These are phyloP conservation scores for Scaptomyza tumidula DNA, from an alignment of 2,888 invertebrate species.

Conservation along the genomic window DNA sequence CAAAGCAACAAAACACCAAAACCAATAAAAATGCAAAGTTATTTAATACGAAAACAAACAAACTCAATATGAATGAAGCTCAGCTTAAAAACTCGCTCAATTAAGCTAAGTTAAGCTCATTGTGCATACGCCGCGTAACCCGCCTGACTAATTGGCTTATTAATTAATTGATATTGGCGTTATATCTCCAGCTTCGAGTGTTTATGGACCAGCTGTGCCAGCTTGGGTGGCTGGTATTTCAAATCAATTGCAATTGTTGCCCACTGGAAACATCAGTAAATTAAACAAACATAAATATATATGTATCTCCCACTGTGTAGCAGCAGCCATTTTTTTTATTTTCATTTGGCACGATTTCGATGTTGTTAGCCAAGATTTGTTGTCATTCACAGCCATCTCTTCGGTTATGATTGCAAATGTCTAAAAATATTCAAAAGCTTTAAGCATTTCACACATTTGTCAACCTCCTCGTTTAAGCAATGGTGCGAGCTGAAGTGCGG, in stretches of 20 bases:
- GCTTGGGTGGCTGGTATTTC: conserved; percentile 43
- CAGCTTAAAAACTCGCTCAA: conserved; percentile 34
- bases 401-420: conserved; percentile 37
- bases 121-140: conserved; percentile 55
- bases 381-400: conserved; percentile 25
- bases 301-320: background rate
- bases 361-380: conserved; percentile 21
- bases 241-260: conserved; percentile 38
- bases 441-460: conserved; percentile 66
- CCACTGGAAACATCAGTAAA: conserved; percentile 33
- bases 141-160: conserved; percentile 59
- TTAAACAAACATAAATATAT: background rate
- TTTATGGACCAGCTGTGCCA: conserved; percentile 34
- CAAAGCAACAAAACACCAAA: conserved; percentile 35
- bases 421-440: conserved; percentile 56
- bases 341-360: conserved; percentile 46
- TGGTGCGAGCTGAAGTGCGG: background rate
- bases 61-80: conserved; percentile 4
- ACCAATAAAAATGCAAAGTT: conserved; percentile 73
- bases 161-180: conserved; percentile 67
- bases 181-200: conserved; percentile 22
- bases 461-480: conserved; percentile 25
- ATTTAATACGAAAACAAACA: conserved; percentile 50
- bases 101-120: conserved; percentile 5
- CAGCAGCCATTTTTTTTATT: background rate